Evolutionary conservation across 2,797 vertebrate genomes (phyloP), one percentile per base, ranked within the genome.

Genomic region (Rhabdophis nuchalis): DNA sequence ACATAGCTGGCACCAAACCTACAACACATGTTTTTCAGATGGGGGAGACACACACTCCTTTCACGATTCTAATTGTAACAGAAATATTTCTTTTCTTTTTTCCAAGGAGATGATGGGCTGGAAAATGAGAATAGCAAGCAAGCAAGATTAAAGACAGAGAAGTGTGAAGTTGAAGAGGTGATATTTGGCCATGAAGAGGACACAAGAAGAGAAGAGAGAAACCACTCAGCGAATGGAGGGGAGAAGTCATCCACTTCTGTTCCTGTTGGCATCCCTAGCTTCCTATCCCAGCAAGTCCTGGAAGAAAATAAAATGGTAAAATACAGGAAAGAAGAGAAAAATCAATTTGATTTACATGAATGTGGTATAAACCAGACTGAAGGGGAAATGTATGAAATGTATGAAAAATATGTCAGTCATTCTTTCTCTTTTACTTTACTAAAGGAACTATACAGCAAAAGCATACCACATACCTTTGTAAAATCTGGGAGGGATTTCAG

Each of bases 21-120:
- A 29, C 14, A 72, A 72, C 14, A 36, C 14, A 9, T 72, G 64
- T 18, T 72, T 36, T 72, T 72, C 14, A 36, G 4, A 64, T n/a
- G n/a, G 14, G n/a, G 13, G 2, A 68, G 2, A 32, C 2, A 0
- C 29, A 1, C 8, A 1, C 29, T 5, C 12, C 11, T 27, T 7
- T 68, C 13, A 68, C 13, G 2, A 16, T 32, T 68, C n/a, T 32
- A 32, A 68, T 68, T 32, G n/a, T 32, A 68, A 68, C 14, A 72
- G 10, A 60, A 68, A 32, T 32, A 32, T 64, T 64, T 64, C 1
- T 32, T 68, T 68, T 68, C 5, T 0, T 32, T 68, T 68, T 68
- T 2, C 64, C 14, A 68, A 68, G n/a, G 64, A 68, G 64, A 16
- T 18, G 13, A 32, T 32, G 64, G 5, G n/a, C n/a, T 68, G n/a